A percentile compares a stretch with the other conserved stretches of the same genome.
These are phyloP conservation scores for Diabrotica virgifera DNA, from an alignment of 1,140 invertebrate species.

Conservation along the genomic window DNA sequence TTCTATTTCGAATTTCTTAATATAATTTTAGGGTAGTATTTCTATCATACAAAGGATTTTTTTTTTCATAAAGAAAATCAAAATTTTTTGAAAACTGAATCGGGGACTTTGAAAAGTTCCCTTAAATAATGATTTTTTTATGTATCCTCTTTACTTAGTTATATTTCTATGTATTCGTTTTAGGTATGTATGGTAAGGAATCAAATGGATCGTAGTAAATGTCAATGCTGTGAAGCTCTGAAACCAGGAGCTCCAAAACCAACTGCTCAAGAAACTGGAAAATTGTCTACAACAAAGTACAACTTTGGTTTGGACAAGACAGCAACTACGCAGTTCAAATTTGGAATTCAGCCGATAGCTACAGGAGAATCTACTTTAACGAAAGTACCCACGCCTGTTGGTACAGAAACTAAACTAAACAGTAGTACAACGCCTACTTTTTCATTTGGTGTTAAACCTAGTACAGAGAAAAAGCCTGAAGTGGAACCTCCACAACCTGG, in stretches of 20 bases:
- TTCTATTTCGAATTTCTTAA: too few relatives aligned
- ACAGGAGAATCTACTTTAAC: slow-evolving; percentile 8
- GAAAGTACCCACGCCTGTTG: neutral
- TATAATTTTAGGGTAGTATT: too few relatives aligned
- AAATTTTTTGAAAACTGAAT: too few relatives aligned
- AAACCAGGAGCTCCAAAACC: slow-evolving; percentile 39
- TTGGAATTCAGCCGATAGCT: slow-evolving; percentile 29
- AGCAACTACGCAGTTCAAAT: slow-evolving; percentile 29
- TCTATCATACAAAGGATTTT: too few relatives aligned
- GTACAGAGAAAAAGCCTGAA: neutral
- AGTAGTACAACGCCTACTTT: slow-evolving; percentile 16
- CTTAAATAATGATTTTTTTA: too few relatives aligned
- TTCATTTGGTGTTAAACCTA: slow-evolving; percentile 20
- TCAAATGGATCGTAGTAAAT: slow-evolving; percentile 50
- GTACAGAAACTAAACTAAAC: neutral
- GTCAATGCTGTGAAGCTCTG: slow-evolving; percentile 51
- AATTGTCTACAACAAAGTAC: slow-evolving; percentile 30
- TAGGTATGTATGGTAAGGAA: slow-evolving; percentile 57
- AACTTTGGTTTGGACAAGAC: slow-evolving; percentile 52
- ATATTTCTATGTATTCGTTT: slow-evolving; percentile 29
- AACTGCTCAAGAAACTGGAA: neutral
- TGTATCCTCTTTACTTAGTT: neutral
- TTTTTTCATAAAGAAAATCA: too few relatives aligned
- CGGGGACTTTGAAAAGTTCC: too few relatives aligned
- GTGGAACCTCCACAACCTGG: slow-evolving; percentile 10